Base-by-base conservation (phyloP, 2,888 invertebrate species). In the Pherbina coryleti region DNA sequence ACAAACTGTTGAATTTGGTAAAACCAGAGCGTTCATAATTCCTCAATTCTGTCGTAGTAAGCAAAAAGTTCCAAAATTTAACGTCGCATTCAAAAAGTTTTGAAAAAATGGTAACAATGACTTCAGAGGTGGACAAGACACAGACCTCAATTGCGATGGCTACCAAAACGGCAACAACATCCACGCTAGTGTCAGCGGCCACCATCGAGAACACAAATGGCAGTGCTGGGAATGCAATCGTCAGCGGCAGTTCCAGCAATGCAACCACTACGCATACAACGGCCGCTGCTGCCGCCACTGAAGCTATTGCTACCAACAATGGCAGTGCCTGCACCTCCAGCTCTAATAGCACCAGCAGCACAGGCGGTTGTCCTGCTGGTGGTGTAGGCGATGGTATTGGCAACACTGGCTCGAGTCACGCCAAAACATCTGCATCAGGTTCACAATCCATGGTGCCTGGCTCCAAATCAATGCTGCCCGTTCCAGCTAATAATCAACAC, bases 81-180 rank as follows among this genome's bases (percentile, higher is more conserved):
- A 14, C 64, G 28, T n/a, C n/a, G n/a, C n/a, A 31, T 31, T 64
- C n/a, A 31, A 14, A 28, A 14, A n/a, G 11, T 5, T 44, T 60
- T 75, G n/a, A 81, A 78, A 84, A 85, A 86, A 89, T 86, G 90
- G 90, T 90, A 88, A 90, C 89, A 83, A 90, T 90, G 90, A 90
- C 89, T 84, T 88, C 90, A 79, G 90, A 90, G 82, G 84, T 87
- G 83, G 90, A 90, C 86, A 90, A 88, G 85, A 88, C 88, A 80
- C 85, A 87, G 82, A 83, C 85, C 81, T 81, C 83, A 80, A 83
- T 83, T 75, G 82, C 80, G 79, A 81, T 82, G 80, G 83, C 83
- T 76, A 79, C 82, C 67, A 86, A 86, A 75, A 75, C 83, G 79
- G 80, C 84, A 73, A 70, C 82, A 31, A 76, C 74, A 81, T 28